Percentiles rank a stretch among this genome's conserved stretches.
These are phyloP conservation scores for Illadopsis cleaveri DNA, from an alignment of 2,113 vertebrate species.

Conservation along the genomic window DNA sequence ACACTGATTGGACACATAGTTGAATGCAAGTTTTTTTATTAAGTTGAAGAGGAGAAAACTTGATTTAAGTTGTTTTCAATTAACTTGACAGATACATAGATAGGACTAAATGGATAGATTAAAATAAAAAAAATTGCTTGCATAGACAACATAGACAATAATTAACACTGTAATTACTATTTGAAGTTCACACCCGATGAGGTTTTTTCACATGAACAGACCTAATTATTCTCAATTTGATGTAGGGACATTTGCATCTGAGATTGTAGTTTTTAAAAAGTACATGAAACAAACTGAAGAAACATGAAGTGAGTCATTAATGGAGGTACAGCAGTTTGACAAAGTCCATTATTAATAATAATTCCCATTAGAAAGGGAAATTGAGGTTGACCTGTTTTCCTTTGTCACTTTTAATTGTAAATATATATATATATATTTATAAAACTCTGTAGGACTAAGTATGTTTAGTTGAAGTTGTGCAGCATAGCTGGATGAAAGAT, in stretches of 20 bases:
- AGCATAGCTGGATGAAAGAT: neutral
- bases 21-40: conserved; percentile 34
- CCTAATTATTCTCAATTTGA: neutral
- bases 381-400: neutral
- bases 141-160: neutral
- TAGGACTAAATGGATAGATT: neutral
- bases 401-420: neutral
- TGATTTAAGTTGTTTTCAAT: conserved; percentile 43
- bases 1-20: conserved; percentile 41
- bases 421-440: neutral
- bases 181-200: neutral
- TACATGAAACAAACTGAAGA: neutral
- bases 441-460: neutral
- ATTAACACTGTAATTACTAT: neutral
- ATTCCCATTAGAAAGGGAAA: neutral
- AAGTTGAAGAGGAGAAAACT: conserved; percentile 1
- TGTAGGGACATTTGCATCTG: neutral
- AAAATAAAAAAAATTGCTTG: neutral
- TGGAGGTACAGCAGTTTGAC: neutral
- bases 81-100: neutral
- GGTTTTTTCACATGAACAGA: neutral
- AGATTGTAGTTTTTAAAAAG: neutral
- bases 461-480: neutral
- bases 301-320: neutral
- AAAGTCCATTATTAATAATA: neutral